Evolutionary conservation across 2,888 invertebrate species (phyloP), one percentile per base, ranked within the genome.

Genomic region (Entomobrya proxima): DNA sequence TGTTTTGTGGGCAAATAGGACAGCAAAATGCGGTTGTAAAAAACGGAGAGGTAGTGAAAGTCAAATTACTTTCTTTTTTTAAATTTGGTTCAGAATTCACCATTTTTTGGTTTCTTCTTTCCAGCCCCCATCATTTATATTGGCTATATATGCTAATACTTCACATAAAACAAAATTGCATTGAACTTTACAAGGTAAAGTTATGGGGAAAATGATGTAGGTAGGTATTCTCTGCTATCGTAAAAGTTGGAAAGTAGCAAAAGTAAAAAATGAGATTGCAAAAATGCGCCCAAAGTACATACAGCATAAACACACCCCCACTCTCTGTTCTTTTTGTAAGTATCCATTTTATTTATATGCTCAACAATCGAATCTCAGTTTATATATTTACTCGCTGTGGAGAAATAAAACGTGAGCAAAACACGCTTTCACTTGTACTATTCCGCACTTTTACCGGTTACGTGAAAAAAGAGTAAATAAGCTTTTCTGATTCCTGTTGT

Each of bases 381-480:
- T 72, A n/a, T 67, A 47, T 24, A 30, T 47, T 47, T 72, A 44
- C 9, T 15, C 44, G 15, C 44, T 24, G 44, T 27, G 72, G 44
- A 72, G 27, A 40, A 81, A 81, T 58, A 58, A 55, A 50, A 58
- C 55, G 58, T 30, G 61, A 77, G 27, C 18, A 27, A 47, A 64
- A 37, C 50, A 69, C 69, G 50, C 58, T 72, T 35, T 44, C 24
- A n/a, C n/a, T n/a, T n/a, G n/a, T n/a, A n/a, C n/a, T 37, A 64
- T 35, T 55, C 21, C 27, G n/a, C n/a, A 44, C 30, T 81, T 81
- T 74, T 61, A 74, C 40, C 47, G 74, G 74, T 74, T 74, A 74
- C 74, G 81, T 58, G 58, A 32, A 58, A 81, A 72, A 44, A 44
- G 9, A 44, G 55, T 79, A 79, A 78, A 79, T 52, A 79, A 79